Percentiles rank a stretch among this genome's conserved stretches.
Conservation (phyloP, 2,888 invertebrate genomes). For the Chymomyza procnemis region DNA sequence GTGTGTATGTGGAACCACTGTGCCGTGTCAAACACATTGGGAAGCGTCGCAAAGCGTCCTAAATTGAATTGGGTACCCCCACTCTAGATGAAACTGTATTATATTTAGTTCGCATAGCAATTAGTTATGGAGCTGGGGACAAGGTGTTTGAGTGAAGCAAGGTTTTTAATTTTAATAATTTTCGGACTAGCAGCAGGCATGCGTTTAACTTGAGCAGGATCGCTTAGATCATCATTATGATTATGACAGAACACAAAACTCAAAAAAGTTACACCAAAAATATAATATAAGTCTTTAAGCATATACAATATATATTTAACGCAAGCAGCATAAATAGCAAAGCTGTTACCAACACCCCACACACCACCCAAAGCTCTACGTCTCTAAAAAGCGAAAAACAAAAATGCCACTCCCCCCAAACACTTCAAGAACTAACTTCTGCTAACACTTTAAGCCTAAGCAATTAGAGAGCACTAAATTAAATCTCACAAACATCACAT, state of each 20-base stretch:
- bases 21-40: slow-evolving; percentile 76
- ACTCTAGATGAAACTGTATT: slow-evolving; percentile 52
- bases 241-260: slow-evolving; percentile 63
- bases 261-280: slow-evolving; percentile 78
- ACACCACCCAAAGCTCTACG: not conserved
- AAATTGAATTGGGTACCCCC: not conserved
- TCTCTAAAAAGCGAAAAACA: not conserved
- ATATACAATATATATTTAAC: too few species aligned
- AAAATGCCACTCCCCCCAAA: too few species aligned
- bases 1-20: slow-evolving; percentile 62
- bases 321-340: slow-evolving; percentile 24
- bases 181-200: slow-evolving; percentile 19
- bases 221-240: not conserved
- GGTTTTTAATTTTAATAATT: not conserved
- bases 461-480: slow-evolving; percentile 17
- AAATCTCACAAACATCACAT: slow-evolving; percentile 34
- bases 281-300: slow-evolving; percentile 71
- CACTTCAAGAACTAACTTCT: not conserved
- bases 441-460: slow-evolving; percentile 24
- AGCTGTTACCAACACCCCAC: not conserved
- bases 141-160: slow-evolving; percentile 4
- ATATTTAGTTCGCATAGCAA: slow-evolving; percentile 52
- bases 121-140: not conserved
- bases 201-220: slow-evolving; percentile 3
- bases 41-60: slow-evolving; percentile 30